Evolutionary conservation across 2,113 vertebrate species (phyloP), one percentile per base, ranked within the genome.

Genomic region (Oenanthe melanoleuca): DNA sequence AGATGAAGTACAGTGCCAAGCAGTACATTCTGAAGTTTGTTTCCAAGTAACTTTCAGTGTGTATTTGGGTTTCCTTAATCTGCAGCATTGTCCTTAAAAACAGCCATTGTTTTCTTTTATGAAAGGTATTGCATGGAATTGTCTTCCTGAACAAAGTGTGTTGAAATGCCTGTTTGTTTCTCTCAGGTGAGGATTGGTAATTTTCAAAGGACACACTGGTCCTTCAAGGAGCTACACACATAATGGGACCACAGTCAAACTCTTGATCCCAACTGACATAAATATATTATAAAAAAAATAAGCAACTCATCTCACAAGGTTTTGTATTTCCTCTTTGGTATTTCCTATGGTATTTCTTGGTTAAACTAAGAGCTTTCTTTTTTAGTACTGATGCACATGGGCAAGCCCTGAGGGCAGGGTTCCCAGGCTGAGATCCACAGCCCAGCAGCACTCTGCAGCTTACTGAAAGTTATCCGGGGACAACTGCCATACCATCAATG

Each of bases 331-430:
- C 18, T 55, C 50, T 64, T 44, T n/a, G 22, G 5, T 60, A 42
- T 25, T 80, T 63, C 38, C 20, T 40, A 22, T 5, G 5, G 5
- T 49, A 70, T 17, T 31, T 79, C 57, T 79, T 12, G 67, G 40
- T n/a, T 59, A 70, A 77, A 74, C 38, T 8, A 79, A 56, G 49
- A 87, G 34, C 45, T 73, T 82, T 65, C 29, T 21, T 34, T 65
- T 79, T 50, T 16, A 57, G 56, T 8, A n/a, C 21, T 56, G 31
- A 47, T 0, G 3, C 18, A 70, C 0, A 0, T 1, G 13, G 44
- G 49, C 56, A 89, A 81, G 33, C 16, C 49, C 14, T 64, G 37
- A 56, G 1, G 5, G 26, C 60, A 63, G 31, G 49, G 53, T 56
- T 82, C 17, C 42, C 66, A n/a, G 53, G 50, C 29, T 78, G 55